These are phyloP conservation scores for Polydesmus complanatus DNA, from an alignment of 2,888 invertebrate species.

Conservation along the genomic window DNA sequence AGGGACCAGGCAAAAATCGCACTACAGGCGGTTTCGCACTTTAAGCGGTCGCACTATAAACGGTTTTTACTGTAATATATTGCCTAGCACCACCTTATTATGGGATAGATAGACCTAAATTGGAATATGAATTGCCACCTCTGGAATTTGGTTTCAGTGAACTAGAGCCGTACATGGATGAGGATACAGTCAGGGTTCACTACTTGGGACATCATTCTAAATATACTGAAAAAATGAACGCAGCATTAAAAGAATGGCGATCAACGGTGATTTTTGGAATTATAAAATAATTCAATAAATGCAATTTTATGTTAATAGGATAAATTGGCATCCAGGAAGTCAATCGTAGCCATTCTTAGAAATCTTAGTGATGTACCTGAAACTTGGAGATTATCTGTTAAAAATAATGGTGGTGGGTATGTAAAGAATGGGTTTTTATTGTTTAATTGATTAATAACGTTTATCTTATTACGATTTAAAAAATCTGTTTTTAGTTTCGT, in stretches of 20 bases:
- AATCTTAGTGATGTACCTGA: constrained; percentile 24
- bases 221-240: constrained; percentile 26
- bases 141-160: constrained; percentile 24
- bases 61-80: too few species aligned
- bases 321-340: constrained; percentile 22
- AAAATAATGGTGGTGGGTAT: constrained; percentile 27
- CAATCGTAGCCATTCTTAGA: constrained; percentile 25
- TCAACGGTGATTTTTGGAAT: constrained; percentile 14
- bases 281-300: constrained; percentile 2
- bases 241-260: constrained; percentile 24
- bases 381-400: constrained; percentile 21
- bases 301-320: constrained; percentile 10
- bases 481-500: too few species aligned
- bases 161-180: constrained; percentile 26
- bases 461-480: background rate
- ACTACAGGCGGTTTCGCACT: too few species aligned
- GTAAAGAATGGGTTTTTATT: background rate
- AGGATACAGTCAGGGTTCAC: constrained; percentile 24
- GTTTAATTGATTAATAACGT: background rate
- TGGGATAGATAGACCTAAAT: constrained; percentile 20
- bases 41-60: too few species aligned
- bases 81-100: constrained; percentile 22
- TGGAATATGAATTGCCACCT: constrained; percentile 25
- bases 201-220: constrained; percentile 26
- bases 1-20: too few species aligned